A percentile compares a stretch with the other conserved stretches of the same genome.
Conservation (phyloP, 2,888 invertebrate species). For the Margaritifera margaritifera region DNA sequence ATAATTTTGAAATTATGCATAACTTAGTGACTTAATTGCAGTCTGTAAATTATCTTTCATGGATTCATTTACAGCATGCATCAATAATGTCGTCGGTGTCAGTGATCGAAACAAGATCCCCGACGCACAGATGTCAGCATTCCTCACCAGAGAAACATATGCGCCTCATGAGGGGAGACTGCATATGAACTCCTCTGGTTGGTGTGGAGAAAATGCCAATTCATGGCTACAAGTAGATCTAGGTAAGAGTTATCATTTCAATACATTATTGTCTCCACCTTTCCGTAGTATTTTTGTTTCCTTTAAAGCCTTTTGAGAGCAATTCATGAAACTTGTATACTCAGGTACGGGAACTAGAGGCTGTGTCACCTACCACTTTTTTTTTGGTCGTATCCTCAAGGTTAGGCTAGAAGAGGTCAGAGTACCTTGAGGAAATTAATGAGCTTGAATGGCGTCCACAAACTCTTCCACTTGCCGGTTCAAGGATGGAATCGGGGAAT, state of each 20-base stretch:
- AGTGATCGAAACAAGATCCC: slow-evolving; percentile 26
- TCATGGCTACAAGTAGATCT: slow-evolving; percentile 49
- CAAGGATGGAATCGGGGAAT: no score
- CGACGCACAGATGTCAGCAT: slow-evolving; percentile 48
- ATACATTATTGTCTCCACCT: no score
- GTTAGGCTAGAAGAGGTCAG: no score
- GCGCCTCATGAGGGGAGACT: slow-evolving; percentile 33
- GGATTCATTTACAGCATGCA: slow-evolving; percentile 26
- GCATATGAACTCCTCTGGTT: slow-evolving; percentile 23
- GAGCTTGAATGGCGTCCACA: no score
- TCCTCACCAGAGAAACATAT: slow-evolving; percentile 27
- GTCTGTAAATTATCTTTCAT: no score
- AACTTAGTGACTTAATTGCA: no score
- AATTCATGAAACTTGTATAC: no score
- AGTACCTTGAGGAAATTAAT: neutral
- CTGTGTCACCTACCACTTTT: neutral
- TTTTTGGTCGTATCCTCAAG: neutral
- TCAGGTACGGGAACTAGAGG: no score
- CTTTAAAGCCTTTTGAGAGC: no score
- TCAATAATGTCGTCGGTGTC: slow-evolving; percentile 28
- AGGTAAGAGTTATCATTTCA: slow-evolving; percentile 15
- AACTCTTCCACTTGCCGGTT: no score
- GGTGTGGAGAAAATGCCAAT: slow-evolving; percentile 40
- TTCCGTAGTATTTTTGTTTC: no score
- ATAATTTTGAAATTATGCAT: no score